Evolutionary conservation across 2,888 invertebrate species (phyloP).

Genomic region (Drosophila paranaensis): DNA sequence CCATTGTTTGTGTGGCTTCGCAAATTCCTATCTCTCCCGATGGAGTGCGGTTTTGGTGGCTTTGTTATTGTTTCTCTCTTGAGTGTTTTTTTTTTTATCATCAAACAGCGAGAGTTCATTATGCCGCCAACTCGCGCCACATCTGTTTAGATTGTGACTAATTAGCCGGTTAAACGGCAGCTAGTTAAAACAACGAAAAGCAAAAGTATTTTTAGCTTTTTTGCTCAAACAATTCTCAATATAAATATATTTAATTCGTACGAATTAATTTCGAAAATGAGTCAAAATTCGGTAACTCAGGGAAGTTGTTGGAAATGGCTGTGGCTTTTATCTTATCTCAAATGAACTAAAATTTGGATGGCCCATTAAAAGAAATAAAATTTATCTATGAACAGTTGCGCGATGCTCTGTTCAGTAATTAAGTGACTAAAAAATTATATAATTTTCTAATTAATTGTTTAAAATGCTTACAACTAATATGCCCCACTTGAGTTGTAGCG

Average conservation of each 20-base stretch:
- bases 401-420: background rate
- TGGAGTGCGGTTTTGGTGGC: constrained; percentile 17
- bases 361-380: constrained; percentile 15
- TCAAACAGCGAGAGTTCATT: constrained; percentile 4
- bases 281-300: constrained; percentile 30
- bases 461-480: background rate
- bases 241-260: background rate
- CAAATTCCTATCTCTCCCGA: constrained; percentile 26
- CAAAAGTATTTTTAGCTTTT: background rate
- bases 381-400: background rate
- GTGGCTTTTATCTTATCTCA: constrained; percentile 64
- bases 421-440: background rate
- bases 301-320: constrained; percentile 38
- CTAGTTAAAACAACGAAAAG: constrained; percentile 11
- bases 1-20: constrained; percentile 43
- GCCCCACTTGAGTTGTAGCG: background rate
- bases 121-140: background rate
- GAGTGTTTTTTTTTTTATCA: background rate
- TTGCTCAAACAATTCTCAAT: background rate
- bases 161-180: constrained; percentile 6
- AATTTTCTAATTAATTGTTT: background rate
- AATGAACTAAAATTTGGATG: constrained; percentile 31
- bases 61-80: constrained; percentile 14
- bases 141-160: constrained; percentile 17
- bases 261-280: background rate